Base-by-base conservation (phyloP, 1,140 invertebrate species). In the Solen grandis region DNA sequence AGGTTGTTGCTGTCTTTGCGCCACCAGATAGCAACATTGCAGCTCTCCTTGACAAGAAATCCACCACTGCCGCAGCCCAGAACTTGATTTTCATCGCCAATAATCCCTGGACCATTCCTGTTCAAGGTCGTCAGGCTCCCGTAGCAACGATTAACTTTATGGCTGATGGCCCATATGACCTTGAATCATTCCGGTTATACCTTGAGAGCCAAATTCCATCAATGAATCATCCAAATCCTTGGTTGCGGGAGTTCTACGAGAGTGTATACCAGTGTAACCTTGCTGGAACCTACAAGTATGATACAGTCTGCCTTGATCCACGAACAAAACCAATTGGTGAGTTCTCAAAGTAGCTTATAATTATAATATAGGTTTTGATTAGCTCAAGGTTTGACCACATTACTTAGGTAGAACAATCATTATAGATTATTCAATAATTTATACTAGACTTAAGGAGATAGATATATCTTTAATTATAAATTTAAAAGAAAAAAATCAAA, bases 1-100 rank as follows among this genome's bases (percentile, higher is more conserved):
- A 87, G 41, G 81, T 90, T 35, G 90, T 91, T 8, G 87, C 87
- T n/a, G 89, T 91, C 0, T 91, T 91, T 80, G 73, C 86, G 0
- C 86, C 88, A 25, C 85, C 87, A 14, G 85, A 88, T 52, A 52
- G 36, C 3, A 87, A 90, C 63, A 82, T 90, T 14, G 60, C 79
- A 55, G 82, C 85, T 2, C 79, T 91, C 29, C 73, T 91, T 0
- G 54, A 60, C 16, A 75, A 72, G 3, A 90, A 90, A 74, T 25
- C 62, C 8, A 29, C 27, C 0, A 70, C 63, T 4, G 16, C 38
- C 27, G 46, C 35, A 13, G 72, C 62, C 0, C 35, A 33, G 2
- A 72, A 85, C 52, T 38, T 90, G 1, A 82, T 87, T 2, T 91
- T 88, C 63, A 82, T 91, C 10, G 60, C 87, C 31, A 90, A 89